A percentile compares a stretch with the other conserved stretches of the same genome.
These are phyloP conservation scores for Polypterus bichir DNA, from an alignment of 2,113 vertebrate genomes.

Conservation along the genomic window DNA sequence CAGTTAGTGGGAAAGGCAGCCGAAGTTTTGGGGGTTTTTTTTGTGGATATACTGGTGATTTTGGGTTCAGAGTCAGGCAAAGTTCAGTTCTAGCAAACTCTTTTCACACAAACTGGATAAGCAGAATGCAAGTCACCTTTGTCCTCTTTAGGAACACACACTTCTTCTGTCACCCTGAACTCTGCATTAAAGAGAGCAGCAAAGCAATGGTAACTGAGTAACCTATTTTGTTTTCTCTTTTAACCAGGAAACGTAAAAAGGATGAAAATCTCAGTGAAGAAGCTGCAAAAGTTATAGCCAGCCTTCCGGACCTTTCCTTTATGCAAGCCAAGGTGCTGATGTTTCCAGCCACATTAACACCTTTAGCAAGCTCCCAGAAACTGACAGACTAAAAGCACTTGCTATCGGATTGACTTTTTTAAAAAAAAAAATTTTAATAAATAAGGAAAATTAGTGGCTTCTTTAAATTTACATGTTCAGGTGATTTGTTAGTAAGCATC, in stretches of 20 bases:
- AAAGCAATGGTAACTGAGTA: no score
- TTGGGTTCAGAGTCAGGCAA: no score
- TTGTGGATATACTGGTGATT: no score
- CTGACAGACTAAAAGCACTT: conserved; percentile 43
- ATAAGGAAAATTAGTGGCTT: conserved; percentile 35
- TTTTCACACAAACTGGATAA: no score
- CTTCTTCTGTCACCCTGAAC: no score
- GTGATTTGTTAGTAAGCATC: conserved; percentile 65
- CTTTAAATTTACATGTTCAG: conserved; percentile 42
- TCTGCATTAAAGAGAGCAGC: no score
- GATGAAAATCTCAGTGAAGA: conserved; percentile 87
- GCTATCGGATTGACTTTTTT: conserved; percentile 36
- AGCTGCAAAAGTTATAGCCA: conserved; percentile 67
- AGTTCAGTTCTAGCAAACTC: no score
- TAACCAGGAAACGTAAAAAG: conserved; percentile 71
- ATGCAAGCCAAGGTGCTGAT: conserved; percentile 84
- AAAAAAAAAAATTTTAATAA: conserved; percentile 23
- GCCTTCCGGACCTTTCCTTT: conserved; percentile 81
- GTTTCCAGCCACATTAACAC: conserved; percentile 78
- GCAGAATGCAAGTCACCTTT: no score
- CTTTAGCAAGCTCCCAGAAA: conserved; percentile 56
- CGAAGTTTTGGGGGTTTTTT: no score
- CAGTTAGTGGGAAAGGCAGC: no score
- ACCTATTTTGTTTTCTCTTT: no score
- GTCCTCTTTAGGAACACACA: no score